Evolutionary conservation across 2,888 invertebrate genomes (phyloP), one percentile per base, ranked within the genome.

Genomic region (Troilus luridus): DNA sequence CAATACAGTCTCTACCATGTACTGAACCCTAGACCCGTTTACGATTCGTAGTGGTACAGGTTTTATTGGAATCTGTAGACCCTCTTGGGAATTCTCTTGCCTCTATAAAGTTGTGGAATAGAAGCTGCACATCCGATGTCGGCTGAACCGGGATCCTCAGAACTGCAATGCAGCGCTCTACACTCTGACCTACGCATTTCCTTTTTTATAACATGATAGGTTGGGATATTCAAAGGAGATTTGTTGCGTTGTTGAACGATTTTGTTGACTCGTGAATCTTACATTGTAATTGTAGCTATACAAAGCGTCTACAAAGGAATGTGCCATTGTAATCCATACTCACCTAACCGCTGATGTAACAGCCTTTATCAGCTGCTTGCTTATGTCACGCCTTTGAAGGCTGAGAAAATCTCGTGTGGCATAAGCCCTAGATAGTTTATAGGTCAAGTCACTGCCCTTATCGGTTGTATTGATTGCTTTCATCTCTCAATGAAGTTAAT

Each of bases 301-400:
- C 72, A 77, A 77, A 77, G 72, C 27, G 17, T 8, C 27, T 17
- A 19, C 6, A 9, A 41, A 77, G 72, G 72, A 77, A 77, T 77
- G 72, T 77, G 72, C 27, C 72, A 77, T 77, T 77, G 72, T 77
- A 77, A 27, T 41, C 27, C 27, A 41, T 77, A 77, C 41, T 77
- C 72, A 77, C 72, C 72, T 77, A 77, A 77, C 72, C 41, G 72
- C 72, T 77, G 72, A 77, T 77, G 72, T 77, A 77, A 77, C 27
- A 41, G 17, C 27, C 72, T 3, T 77, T 77, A 77, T 77, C 72
- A 77, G 72, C 72, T 77, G 72, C 41, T 41, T 5, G 21, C 17
- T 77, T 77, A 77, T 27, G 72, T 77, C 72, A 77, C 72, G 72
- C 0, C 72, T 8, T 27, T 10, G 72, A 77, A 77, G 72, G 72